Conservation (phyloP, 2,797 vertebrate genomes). For the Babyrousa celebensis region DNA sequence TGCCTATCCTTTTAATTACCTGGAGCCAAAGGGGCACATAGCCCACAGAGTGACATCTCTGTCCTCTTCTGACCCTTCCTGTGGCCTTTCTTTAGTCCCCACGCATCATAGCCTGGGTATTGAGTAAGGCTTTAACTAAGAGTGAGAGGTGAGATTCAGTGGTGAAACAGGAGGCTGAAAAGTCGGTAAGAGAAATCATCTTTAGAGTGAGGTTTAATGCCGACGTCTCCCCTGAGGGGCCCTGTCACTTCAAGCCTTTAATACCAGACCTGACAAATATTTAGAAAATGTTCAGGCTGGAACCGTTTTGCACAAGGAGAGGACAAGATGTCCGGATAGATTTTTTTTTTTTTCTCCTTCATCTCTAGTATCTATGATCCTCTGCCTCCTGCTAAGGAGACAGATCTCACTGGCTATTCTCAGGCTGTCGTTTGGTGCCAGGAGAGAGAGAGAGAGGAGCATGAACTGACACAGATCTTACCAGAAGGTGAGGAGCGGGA, state of each 20-base stretch:
- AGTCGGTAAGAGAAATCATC: constrained; percentile 56
- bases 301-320: constrained; percentile 70
- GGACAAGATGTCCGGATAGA: constrained; percentile 68
- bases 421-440: background rate
- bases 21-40: background rate
- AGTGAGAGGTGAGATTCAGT: constrained; percentile 32
- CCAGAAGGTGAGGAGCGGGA: background rate
- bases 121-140: constrained; percentile 1
- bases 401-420: constrained; percentile 23
- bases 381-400: constrained; percentile 62
- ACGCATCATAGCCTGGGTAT: background rate
- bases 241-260: constrained; percentile 75
- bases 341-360: constrained; percentile 64
- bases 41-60: background rate
- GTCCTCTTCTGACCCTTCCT: background rate
- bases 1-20: background rate
- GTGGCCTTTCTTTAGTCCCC: background rate
- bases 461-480: background rate
- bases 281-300: constrained; percentile 75
- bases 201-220: constrained; percentile 45
- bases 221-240: constrained; percentile 40
- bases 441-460: background rate
- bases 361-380: constrained; percentile 67
- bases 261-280: constrained; percentile 73
- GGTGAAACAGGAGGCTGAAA: background rate